A percentile compares a stretch with the other conserved stretches of the same genome.
Evolutionary conservation across 2,888 invertebrate genomes (phyloP).

Genomic region (Chrysolina americana): DNA sequence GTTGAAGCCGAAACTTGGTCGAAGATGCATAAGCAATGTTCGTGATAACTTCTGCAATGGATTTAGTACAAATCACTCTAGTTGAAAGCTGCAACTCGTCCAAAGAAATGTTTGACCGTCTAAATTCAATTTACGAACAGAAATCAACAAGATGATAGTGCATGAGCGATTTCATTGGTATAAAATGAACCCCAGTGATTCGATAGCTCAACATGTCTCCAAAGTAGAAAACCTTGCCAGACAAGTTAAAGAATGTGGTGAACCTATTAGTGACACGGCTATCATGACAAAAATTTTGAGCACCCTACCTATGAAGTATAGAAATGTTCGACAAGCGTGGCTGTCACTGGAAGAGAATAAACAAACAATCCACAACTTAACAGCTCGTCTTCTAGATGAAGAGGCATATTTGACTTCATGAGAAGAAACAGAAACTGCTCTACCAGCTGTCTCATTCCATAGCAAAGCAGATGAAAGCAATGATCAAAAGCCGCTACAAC

Average conservation of each 20-base stretch:
- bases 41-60: too few relatives aligned
- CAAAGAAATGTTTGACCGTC: slow-evolving; percentile 49
- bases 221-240: slow-evolving; percentile 57
- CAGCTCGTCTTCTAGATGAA: slow-evolving; percentile 50
- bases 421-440: slow-evolving; percentile 43
- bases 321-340: slow-evolving; percentile 48
- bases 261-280: slow-evolving; percentile 48
- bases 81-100: slow-evolving; percentile 53
- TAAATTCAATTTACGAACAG: slow-evolving; percentile 47
- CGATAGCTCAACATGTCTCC: slow-evolving; percentile 55
- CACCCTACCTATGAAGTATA: slow-evolving; percentile 45
- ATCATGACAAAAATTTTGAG: too few relatives aligned
- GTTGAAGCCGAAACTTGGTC: too few relatives aligned
- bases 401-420: slow-evolving; percentile 38
- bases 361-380: slow-evolving; percentile 50
- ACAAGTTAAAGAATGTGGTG: slow-evolving; percentile 48
- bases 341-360: slow-evolving; percentile 46
- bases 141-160: slow-evolving; percentile 54
- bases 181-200: slow-evolving; percentile 51
- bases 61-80: too few relatives aligned
- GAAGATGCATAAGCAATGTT: too few relatives aligned
- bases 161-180: slow-evolving; percentile 54
- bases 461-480: background rate
- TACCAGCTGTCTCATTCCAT: slow-evolving; percentile 28
- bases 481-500: too few relatives aligned